Evolutionary conservation across 2,113 vertebrate species (phyloP).

Genomic region (Dasyurus viverrinus): DNA sequence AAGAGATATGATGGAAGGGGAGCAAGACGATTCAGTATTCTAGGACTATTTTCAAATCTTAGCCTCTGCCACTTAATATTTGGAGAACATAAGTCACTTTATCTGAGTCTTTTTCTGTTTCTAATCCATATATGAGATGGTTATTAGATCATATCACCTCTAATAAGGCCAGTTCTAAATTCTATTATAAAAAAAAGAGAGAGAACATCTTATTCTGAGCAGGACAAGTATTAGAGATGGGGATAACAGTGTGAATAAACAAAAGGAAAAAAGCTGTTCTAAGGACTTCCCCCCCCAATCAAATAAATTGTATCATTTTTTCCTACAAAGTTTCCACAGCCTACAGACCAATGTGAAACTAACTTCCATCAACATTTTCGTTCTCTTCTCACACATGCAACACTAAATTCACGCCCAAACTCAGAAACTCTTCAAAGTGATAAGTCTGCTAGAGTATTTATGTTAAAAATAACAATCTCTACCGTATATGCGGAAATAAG

Average conservation of each 20-base stretch:
- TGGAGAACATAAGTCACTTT: not conserved
- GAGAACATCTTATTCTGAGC: not conserved
- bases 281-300: not conserved
- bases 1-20: not conserved
- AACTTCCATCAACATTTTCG: slow-evolving; percentile 51
- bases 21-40: not conserved
- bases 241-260: not conserved
- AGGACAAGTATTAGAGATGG: not conserved
- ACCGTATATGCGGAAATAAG: slow-evolving; percentile 60
- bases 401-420: slow-evolving; percentile 58
- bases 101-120: not conserved
- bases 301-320: slow-evolving; percentile 54
- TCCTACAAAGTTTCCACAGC: slow-evolving; percentile 58
- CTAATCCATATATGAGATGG: not conserved
- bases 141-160: not conserved
- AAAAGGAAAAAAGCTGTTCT: not conserved
- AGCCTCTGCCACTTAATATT: not conserved
- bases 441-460: slow-evolving; percentile 63
- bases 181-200: not conserved
- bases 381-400: slow-evolving; percentile 55
- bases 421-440: slow-evolving; percentile 52
- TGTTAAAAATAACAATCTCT: slow-evolving; percentile 71
- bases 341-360: slow-evolving; percentile 12
- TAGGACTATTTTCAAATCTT: not conserved
- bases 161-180: not conserved